A percentile compares a stretch with the other conserved stretches of the same genome.
Conservation (phyloP, 2,113 vertebrate genomes). For the Thymallus thymallus region DNA sequence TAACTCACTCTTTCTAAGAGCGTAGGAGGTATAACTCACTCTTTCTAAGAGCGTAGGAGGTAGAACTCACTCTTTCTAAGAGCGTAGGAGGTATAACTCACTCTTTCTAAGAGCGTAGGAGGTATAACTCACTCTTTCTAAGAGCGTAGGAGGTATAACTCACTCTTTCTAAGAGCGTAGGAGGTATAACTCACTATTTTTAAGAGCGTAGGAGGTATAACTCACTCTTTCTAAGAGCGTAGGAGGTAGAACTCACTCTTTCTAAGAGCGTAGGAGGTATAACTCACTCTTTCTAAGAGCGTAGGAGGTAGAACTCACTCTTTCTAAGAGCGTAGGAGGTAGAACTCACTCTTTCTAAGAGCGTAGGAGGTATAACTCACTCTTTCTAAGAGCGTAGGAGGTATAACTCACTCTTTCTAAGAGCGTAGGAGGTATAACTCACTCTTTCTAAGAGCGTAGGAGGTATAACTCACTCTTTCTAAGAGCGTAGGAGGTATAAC, state of each 20-base stretch:
- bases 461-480: slow-evolving; percentile 74
- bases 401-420: slow-evolving; percentile 74
- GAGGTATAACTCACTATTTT: slow-evolving; percentile 73
- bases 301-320: slow-evolving; percentile 73
- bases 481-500: slow-evolving; percentile 33
- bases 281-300: slow-evolving; percentile 74
- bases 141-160: slow-evolving; percentile 51
- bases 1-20: slow-evolving; percentile 74
- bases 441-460: slow-evolving; percentile 63
- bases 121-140: slow-evolving; percentile 74
- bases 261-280: too few relatives aligned
- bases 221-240: too few relatives aligned
- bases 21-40: slow-evolving; percentile 73
- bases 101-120: slow-evolving; percentile 51
- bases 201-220: neutral
- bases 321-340: too few relatives aligned
- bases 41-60: too few relatives aligned
- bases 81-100: slow-evolving; percentile 64
- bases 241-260: too few relatives aligned
- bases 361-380: slow-evolving; percentile 70
- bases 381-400: slow-evolving; percentile 32
- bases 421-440: slow-evolving; percentile 53
- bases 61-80: too few relatives aligned
- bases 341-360: too few relatives aligned
- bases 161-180: slow-evolving; percentile 64